Base-by-base conservation (phyloP, 2,888 invertebrate genomes). In the Eristalis arbustorum region DNA sequence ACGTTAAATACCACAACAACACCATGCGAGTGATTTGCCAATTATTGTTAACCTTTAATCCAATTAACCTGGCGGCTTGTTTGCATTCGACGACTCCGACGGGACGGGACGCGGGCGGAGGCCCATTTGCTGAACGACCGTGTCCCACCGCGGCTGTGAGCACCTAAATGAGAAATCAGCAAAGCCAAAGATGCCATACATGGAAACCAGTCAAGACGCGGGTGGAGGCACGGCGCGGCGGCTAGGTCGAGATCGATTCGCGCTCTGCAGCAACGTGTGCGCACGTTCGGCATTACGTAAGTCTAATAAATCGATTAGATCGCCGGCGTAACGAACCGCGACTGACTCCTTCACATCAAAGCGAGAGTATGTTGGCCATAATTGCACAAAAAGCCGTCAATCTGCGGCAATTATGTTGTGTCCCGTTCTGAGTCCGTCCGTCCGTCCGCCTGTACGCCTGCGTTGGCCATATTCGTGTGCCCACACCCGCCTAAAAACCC, bases 291-390 rank as follows among this genome's bases (percentile, higher is more conserved):
- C 59, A 75, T 78, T 75, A 72, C 82, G 49, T 78, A 87, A 87
- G 75, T 59, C 71, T 73, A 78, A 87, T 83, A 79, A 87, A 87
- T 87, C 83, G 87, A 87, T 87, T 83, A 83, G 87, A 87, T 79
- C 72, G 49, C 18, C 49, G 62, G 59, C 78, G 83, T 83, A 87
- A 75, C 85, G 81, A 85, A 73, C 84, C 73, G 80, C 84, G 64
- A 77, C 76, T 71, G 75, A 78, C 87, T 87, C 87, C 83, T 87
- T 82, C 78, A 83, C 83, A 83, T 83, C 87, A 87, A 82, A 83
- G 75, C 49, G 18, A 49, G n/a, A 49, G 49, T 49, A 18, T 49
- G 49, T 49, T 49, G 18, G 18, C 59, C 59, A 59, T 59, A 59
- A 59, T 59, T 59, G 59, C 59, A 59, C 14, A 75, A 78, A 83